Evolutionary conservation across 2,113 vertebrate species (phyloP).

Genomic region (Mesembrinibis cayennensis): DNA sequence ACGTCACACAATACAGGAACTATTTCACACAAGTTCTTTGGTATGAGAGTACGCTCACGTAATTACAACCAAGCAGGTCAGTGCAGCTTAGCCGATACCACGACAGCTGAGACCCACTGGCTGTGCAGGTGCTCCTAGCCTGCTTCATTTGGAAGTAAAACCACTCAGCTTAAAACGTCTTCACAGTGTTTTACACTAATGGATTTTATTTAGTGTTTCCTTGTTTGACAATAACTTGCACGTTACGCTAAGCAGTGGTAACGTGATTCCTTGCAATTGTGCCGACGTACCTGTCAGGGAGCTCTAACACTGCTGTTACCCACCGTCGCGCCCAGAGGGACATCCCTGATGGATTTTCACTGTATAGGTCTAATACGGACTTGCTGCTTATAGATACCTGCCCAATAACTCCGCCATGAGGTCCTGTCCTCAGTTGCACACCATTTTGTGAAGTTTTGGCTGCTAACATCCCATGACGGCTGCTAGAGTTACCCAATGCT

Average conservation of each 20-base stretch:
- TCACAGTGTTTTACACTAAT: neutral
- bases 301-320: neutral
- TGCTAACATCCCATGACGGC: neutral
- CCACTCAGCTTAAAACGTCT: neutral
- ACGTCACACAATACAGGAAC: neutral
- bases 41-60: rapidly evolving
- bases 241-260: neutral
- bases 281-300: neutral
- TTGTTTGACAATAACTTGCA: neutral
- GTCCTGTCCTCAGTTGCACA: neutral
- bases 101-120: neutral
- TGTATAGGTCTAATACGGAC: neutral
- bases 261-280: neutral
- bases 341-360: neutral
- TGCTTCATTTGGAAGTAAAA: neutral
- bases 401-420: neutral
- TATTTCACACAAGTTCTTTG: neutral
- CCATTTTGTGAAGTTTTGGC: neutral
- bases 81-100: neutral
- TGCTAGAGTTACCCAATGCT: neutral
- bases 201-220: neutral
- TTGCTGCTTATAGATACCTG: neutral
- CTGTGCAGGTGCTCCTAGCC: neutral
- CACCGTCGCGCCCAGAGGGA: neutral
- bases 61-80: neutral